Conservation (phyloP, 2,888 invertebrate genomes). For the Limnephilus marmoratus region DNA sequence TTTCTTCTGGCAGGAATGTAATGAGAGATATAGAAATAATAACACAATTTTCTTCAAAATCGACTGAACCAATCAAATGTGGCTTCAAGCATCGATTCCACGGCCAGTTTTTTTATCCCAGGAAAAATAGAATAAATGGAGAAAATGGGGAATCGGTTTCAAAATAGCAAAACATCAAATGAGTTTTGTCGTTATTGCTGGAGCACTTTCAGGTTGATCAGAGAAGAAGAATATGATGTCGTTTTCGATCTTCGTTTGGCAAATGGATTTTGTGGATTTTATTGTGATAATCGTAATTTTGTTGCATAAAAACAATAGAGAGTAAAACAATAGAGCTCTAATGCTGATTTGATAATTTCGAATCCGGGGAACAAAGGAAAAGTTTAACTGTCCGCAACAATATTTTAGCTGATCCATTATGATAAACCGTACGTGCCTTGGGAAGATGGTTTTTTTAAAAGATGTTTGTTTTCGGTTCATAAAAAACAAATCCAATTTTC, state of each 20-base stretch:
- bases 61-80: constrained; percentile 47
- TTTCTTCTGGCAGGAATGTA: constrained; percentile 1
- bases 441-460: neutral
- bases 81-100: constrained; percentile 23
- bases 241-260: neutral
- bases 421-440: neutral
- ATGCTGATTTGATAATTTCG: neutral
- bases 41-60: constrained; percentile 52
- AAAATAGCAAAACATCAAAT: constrained; percentile 14
- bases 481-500: neutral
- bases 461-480: neutral
- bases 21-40: constrained; percentile 49
- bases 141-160: constrained; percentile 40
- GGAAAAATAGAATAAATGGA: constrained; percentile 28
- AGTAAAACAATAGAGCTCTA: neutral
- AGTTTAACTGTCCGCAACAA: neutral
- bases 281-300: neutral
- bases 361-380: neutral
- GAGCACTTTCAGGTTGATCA: neutral
- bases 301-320: neutral
- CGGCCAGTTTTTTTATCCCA: constrained; percentile 23
- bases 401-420: neutral
- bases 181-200: neutral
- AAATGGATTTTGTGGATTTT: neutral
- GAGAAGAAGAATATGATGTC: neutral